These are phyloP conservation scores for Chymomyza procnemis DNA, from an alignment of 2,888 invertebrate genomes.

Conservation along the genomic window DNA sequence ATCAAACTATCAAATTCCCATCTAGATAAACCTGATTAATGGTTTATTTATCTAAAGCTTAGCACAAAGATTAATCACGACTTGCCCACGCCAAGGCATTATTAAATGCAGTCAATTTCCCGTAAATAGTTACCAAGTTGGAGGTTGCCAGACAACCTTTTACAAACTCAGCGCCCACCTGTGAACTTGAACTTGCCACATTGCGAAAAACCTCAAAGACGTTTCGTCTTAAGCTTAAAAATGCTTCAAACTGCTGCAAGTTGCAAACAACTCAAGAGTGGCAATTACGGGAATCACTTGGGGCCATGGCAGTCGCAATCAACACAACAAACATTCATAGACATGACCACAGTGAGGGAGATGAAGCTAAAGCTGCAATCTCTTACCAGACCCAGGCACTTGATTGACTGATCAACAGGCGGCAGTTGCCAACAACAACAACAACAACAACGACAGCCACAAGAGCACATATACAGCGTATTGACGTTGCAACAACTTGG, in stretches of 20 bases:
- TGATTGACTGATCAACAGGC: conserved; percentile 66
- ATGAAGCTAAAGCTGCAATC: not conserved
- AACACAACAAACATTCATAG: conserved; percentile 31
- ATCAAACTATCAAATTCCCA: not conserved
- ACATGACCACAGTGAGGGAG: conserved; percentile 1
- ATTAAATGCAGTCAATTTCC: not conserved
- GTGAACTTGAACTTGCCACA: not conserved
- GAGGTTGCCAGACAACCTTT: not conserved
- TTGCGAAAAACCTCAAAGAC: not conserved
- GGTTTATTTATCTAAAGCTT: not conserved
- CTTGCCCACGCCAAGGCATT: not conserved
- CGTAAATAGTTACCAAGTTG: not conserved
- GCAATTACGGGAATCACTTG: conserved; percentile 6
- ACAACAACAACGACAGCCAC: not conserved
- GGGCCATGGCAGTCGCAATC: not conserved
- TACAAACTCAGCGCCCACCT: not conserved
- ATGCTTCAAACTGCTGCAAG: conserved; percentile 1
- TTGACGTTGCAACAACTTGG: conserved; percentile 2
- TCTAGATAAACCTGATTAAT: not conserved
- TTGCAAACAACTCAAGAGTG: conserved; percentile 9
- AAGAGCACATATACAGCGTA: no score
- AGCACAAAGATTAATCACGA: not conserved
- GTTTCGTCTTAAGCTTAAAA: not conserved
- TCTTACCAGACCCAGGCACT: not conserved
- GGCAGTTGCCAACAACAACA: conserved; percentile 6